These are phyloP conservation scores for Raja brachyura DNA, from an alignment of 2,113 vertebrate genomes.

Conservation along the genomic window DNA sequence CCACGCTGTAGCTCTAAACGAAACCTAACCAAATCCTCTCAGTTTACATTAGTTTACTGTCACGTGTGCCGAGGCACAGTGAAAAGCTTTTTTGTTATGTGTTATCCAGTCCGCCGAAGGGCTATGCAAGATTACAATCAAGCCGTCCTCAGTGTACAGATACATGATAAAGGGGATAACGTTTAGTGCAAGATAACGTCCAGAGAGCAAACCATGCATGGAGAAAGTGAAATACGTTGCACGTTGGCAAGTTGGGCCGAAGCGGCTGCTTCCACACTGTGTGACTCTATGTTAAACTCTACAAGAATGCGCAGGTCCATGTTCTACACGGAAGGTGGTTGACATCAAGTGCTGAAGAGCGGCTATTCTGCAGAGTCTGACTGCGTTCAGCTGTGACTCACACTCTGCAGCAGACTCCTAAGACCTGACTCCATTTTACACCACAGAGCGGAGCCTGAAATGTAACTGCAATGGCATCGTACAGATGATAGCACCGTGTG, in stretches of 20 bases:
- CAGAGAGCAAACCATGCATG: neutral
- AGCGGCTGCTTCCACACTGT: neutral
- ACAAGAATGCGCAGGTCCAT: neutral
- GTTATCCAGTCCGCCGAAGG: too few relatives aligned
- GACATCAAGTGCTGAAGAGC: neutral
- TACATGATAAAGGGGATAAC: too few relatives aligned
- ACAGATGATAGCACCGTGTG: too few relatives aligned
- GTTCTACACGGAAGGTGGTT: neutral
- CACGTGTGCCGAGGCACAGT: too few relatives aligned
- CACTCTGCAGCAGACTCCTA: neutral
- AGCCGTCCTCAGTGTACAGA: too few relatives aligned
- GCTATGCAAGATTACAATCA: too few relatives aligned
- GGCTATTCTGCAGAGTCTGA: conserved; percentile 6
- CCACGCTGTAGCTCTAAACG: too few relatives aligned
- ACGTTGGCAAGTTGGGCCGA: too few relatives aligned
- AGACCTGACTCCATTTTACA: neutral
- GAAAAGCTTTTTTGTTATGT: too few relatives aligned
- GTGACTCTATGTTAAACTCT: neutral
- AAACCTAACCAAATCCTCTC: too few relatives aligned
- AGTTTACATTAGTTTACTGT: too few relatives aligned
- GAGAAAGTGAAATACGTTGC: neutral
- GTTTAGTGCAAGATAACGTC: too few relatives aligned
- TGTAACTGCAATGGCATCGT: neutral
- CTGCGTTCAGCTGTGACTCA: conserved; percentile 28
- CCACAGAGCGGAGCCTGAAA: neutral